phyloP scores from a whole-genome alignment of 1,140 invertebrate species.

The Semibalanus balanoides region DNA sequence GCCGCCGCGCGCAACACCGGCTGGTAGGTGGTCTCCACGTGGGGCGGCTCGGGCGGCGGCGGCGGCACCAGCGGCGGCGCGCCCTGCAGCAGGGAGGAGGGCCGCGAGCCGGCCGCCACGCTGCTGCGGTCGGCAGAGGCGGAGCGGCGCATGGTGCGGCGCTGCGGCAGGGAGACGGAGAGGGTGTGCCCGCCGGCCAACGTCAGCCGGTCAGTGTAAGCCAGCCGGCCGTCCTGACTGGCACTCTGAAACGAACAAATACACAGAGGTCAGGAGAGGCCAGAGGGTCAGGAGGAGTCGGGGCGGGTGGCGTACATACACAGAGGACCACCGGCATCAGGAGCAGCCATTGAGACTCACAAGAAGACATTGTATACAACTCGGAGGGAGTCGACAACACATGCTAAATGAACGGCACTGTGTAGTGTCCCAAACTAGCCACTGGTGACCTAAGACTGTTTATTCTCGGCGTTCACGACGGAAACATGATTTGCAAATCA shows the following conservation, averaged over 20 bases:
- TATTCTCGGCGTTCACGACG: no score
- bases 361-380: no score
- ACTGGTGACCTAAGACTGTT: no score
- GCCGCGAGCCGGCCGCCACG: not conserved
- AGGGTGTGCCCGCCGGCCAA: not conserved
- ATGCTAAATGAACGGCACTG: no score
- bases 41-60: constrained; percentile 4
- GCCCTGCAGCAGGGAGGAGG: not conserved
- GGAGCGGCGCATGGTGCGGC: not conserved
- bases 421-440: no score
- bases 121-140: not conserved
- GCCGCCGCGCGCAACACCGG: not conserved
- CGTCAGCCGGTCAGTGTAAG: not conserved
- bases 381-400: no score
- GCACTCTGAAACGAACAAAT: not conserved
- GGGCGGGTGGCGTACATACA: no score
- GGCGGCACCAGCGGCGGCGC: not conserved
- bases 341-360: no score
- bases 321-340: no score
- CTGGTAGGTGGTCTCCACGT: not conserved
- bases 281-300: no score
- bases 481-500: no score
- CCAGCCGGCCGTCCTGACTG: constrained; percentile 3
- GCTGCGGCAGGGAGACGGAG: not conserved
- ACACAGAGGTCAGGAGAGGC: not conserved